A percentile compares a stretch with the other conserved stretches of the same genome.
Conservation (phyloP, 2,797 vertebrate genomes). For the Myripristis murdjan region DNA sequence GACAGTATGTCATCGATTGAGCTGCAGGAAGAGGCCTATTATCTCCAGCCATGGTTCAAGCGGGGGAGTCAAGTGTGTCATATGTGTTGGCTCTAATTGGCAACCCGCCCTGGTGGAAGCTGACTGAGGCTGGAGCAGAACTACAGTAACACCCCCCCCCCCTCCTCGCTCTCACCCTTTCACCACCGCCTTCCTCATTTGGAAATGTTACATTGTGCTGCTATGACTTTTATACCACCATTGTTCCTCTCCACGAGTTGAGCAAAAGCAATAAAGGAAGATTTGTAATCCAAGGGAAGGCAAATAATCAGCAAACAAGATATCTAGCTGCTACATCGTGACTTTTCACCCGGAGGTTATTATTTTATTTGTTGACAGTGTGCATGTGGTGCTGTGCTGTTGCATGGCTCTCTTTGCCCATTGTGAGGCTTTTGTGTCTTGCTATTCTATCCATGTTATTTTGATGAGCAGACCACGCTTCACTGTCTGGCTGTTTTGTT, state of each 20-base stretch:
- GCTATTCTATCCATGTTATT: conserved; percentile 16
- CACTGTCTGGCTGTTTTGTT: conserved; percentile 3
- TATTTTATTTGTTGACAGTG: conserved; percentile 3
- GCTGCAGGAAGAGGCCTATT: conserved; percentile 85
- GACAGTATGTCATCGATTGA: conserved; percentile 84
- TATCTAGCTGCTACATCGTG: not conserved
- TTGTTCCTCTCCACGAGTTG: conserved; percentile 24
- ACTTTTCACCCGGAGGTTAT: conserved; percentile 4
- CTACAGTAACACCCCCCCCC: conserved; percentile 50
- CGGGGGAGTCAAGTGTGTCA: conserved; percentile 85
- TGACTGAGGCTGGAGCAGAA: conserved; percentile 66
- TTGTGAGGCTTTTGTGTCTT: conserved; percentile 19
- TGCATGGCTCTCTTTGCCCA: no score
- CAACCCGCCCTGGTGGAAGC: conserved; percentile 76
- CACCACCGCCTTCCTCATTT: conserved; percentile 14
- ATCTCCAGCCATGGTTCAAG: conserved; percentile 86
- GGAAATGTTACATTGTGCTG: conserved; percentile 53
- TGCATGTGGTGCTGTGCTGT: not conserved
- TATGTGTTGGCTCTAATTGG: conserved; percentile 86
- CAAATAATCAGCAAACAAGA: conserved; percentile 8
- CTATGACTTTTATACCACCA: conserved; percentile 17
- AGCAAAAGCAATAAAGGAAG: conserved; percentile 22
- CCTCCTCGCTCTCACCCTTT: conserved; percentile 29
- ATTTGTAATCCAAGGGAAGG: conserved; percentile 20
- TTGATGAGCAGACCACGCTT: conserved; percentile 23